phyloP scores from a whole-genome alignment of 2,797 vertebrate species.

The Fistularia commersonii region DNA sequence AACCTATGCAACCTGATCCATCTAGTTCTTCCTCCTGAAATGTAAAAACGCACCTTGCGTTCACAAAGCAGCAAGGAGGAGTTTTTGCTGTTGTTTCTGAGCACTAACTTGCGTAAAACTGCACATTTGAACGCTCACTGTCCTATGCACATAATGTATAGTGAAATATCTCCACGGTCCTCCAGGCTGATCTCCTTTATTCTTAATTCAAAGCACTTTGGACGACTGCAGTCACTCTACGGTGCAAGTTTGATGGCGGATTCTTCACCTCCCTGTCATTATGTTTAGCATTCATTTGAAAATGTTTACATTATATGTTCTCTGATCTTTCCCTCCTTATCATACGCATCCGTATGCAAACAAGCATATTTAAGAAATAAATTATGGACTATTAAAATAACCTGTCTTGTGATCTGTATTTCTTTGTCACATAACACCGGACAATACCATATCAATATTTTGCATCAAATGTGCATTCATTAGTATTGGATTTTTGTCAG shows the following conservation, averaged over 20 bases:
- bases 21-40: slow-evolving; percentile 41
- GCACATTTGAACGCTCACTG: slow-evolving; percentile 45
- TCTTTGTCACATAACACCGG: too few species aligned
- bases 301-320: slow-evolving; percentile 59
- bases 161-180: slow-evolving; percentile 10
- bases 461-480: too few species aligned
- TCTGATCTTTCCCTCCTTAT: slow-evolving; percentile 11
- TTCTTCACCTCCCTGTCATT: slow-evolving; percentile 5
- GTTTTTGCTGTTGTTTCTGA: slow-evolving; percentile 27
- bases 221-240: slow-evolving; percentile 30
- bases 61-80: slow-evolving; percentile 6
- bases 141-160: slow-evolving; percentile 42
- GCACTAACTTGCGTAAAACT: slow-evolving; percentile 46
- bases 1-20: slow-evolving; percentile 74
- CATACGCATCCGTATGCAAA: slow-evolving; percentile 39
- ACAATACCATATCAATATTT: too few species aligned
- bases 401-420: not conserved
- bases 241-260: slow-evolving; percentile 22
- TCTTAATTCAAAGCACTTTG: slow-evolving; percentile 58
- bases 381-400: slow-evolving; percentile 51
- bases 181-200: slow-evolving; percentile 5
- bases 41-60: slow-evolving; percentile 35
- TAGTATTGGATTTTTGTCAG: too few species aligned
- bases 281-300: slow-evolving; percentile 32
- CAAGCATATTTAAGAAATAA: slow-evolving; percentile 63